A percentile compares a stretch with the other conserved stretches of the same genome.
phyloP scores from a whole-genome alignment of 2,888 invertebrate species.

The Parnassius apollo region DNA sequence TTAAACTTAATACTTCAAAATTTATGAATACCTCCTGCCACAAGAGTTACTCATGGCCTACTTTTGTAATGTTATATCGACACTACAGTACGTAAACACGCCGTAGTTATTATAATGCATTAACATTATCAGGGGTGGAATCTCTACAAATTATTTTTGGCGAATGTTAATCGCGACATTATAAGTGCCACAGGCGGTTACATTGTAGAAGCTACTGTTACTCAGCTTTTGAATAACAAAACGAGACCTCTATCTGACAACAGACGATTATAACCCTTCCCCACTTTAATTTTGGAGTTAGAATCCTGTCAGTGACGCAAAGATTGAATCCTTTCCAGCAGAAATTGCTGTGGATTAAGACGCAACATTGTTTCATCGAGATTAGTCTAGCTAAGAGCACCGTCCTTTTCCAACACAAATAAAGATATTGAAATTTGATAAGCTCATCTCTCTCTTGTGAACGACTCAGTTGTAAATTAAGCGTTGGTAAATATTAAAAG shows the following conservation, averaged over 20 bases:
- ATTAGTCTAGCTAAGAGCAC: constrained; percentile 65
- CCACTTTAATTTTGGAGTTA: background rate
- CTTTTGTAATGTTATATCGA: constrained; percentile 12
- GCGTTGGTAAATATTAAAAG: constrained; percentile 24
- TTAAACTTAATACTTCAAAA: background rate
- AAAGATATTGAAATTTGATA: constrained; percentile 78
- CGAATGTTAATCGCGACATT: constrained; percentile 46
- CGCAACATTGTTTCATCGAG: constrained; percentile 73
- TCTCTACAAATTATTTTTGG: constrained; percentile 43
- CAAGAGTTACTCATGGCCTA: background rate
- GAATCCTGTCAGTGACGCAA: constrained; percentile 36
- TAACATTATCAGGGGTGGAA: constrained; percentile 41
- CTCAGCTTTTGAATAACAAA: constrained; percentile 28
- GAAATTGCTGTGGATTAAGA: constrained; percentile 61
- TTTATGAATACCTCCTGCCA: background rate
- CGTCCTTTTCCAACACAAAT: constrained; percentile 72
- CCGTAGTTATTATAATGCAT: constrained; percentile 43
- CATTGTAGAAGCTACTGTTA: constrained; percentile 60
- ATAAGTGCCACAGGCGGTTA: constrained; percentile 50
- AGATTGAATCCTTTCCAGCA: constrained; percentile 38
- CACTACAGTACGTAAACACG: constrained; percentile 54
- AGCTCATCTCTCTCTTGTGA: constrained; percentile 56
- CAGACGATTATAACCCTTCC: constrained; percentile 15
- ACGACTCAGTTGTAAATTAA: constrained; percentile 34
- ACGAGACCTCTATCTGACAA: constrained; percentile 6